phyloP scores from a whole-genome alignment of 2,888 invertebrate species.

The Drosophila birchii region DNA sequence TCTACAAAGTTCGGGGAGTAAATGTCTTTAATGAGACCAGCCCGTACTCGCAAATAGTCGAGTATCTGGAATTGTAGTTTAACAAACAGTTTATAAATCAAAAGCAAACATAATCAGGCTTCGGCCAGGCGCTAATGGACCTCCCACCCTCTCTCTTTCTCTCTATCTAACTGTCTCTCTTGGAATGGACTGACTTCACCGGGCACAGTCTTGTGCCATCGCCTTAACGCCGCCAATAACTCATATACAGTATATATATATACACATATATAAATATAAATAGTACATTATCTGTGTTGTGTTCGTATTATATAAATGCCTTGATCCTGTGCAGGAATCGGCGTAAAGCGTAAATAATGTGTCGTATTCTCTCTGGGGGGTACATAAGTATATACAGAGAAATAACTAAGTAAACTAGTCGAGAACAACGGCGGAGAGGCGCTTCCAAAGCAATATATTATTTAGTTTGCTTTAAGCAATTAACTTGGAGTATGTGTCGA shows the following conservation, averaged over 20 bases:
- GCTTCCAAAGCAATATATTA: slow-evolving; percentile 1
- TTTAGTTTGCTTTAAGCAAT: slow-evolving; percentile 30
- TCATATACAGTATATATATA: slow-evolving; percentile 45
- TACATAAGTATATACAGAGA: slow-evolving; percentile 7
- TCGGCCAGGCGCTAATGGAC: slow-evolving; percentile 49
- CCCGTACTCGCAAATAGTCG: slow-evolving; percentile 77
- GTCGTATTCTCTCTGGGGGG: slow-evolving; percentile 12
- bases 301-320: slow-evolving; percentile 48
- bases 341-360: slow-evolving; percentile 36
- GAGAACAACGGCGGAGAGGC: slow-evolving; percentile 1
- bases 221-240: slow-evolving; percentile 65
- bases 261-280: slow-evolving; percentile 51
- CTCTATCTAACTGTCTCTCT: slow-evolving; percentile 35
- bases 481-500: background rate
- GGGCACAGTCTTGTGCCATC: slow-evolving; percentile 61
- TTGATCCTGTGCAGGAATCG: slow-evolving; percentile 13
- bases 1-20: slow-evolving; percentile 82
- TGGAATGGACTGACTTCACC: slow-evolving; percentile 60
- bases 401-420: slow-evolving; percentile 12
- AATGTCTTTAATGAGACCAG: slow-evolving; percentile 81
- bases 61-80: slow-evolving; percentile 74
- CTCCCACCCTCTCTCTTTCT: slow-evolving; percentile 1
- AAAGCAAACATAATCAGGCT: slow-evolving; percentile 71
- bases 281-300: slow-evolving; percentile 58
- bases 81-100: slow-evolving; percentile 50